Evolutionary conservation across 2,888 invertebrate species (phyloP), one percentile per base, ranked within the genome.

Genomic region (Sphinx pinastri): DNA sequence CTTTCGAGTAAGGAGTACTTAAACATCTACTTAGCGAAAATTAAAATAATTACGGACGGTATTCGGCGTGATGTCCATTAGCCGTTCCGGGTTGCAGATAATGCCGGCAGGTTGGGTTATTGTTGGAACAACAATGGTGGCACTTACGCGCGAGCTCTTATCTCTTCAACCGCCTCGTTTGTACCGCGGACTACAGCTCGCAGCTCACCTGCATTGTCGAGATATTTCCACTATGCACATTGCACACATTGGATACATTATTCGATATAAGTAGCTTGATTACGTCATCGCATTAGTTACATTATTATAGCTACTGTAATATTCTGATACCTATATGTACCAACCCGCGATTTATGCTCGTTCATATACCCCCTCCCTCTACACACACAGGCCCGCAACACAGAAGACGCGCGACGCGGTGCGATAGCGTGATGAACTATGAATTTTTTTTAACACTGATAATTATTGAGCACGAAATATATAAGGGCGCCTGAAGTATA

Each of bases 111-210:
- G 80, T 84, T 77, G 79, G 87, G 86, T 86, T 89, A 90, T 91
- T 90, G 90, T 90, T 86, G 84, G 78, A 76, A 83, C 82, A 88
- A 90, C 90, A 90, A 91, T 88, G 84, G 83, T 79, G 81, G 82
- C 85, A 86, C 88, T 89, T 88, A 89, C 83, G 83, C 72, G 79
- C 79, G 79, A 79, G 82, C 83, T 85, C 88, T 90, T 91, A 91
- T 90, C 90, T 88, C 88, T 82, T 85, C 84, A 84, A 82, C 85
- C 88, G 86, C 86, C 84, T 87, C 88, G 88, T 88, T 89, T 89
- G 88, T 87, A 86, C 78, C 80, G 74, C 78, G 81, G 81, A 72
- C 77, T 79, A 77, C 78, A 76, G 81, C 80, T 81, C 82, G 89
- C 88, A 76, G 81, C 80, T 81, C 82, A 90, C 88, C 88, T 89